A percentile compares a stretch with the other conserved stretches of the same genome.
phyloP scores from a whole-genome alignment of 1,140 invertebrate genomes.

The Dinoponera quadriceps region DNA sequence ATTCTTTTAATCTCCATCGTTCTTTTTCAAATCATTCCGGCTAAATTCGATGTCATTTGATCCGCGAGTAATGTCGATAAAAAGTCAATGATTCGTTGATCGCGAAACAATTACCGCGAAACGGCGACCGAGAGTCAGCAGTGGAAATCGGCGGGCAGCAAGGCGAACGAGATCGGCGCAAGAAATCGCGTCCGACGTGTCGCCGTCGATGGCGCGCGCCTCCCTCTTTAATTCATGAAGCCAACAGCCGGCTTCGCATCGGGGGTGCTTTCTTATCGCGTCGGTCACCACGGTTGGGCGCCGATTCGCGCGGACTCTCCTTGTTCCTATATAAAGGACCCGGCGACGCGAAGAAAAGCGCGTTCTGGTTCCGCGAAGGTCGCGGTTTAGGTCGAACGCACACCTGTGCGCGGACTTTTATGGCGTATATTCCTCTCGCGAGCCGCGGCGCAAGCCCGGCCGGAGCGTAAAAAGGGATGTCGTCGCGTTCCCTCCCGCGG shows the following conservation, averaged over 20 bases:
- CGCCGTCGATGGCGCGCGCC: slow-evolving; percentile 72
- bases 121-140: slow-evolving; percentile 43
- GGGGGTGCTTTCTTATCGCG: slow-evolving; percentile 61
- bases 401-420: slow-evolving; percentile 77
- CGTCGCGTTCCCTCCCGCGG: slow-evolving; percentile 27
- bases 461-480: slow-evolving; percentile 58
- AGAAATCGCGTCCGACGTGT: slow-evolving; percentile 77
- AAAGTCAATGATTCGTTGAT: not conserved
- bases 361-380: slow-evolving; percentile 75
- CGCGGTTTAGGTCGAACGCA: slow-evolving; percentile 73
- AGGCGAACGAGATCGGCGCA: slow-evolving; percentile 36
- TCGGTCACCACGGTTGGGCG: slow-evolving; percentile 39
- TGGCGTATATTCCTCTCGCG: no score
- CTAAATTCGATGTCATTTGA: no score
- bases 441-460: slow-evolving; percentile 22
- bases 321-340: slow-evolving; percentile 76
- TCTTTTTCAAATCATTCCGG: no score
- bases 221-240: slow-evolving; percentile 83
- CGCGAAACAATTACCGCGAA: slow-evolving; percentile 79
- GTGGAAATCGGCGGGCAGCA: slow-evolving; percentile 48
- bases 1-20: no score
- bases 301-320: not conserved
- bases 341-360: slow-evolving; percentile 64
- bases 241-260: slow-evolving; percentile 9
- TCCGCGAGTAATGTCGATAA: no score